phyloP scores from a whole-genome alignment of 2,888 invertebrate genomes.

The Rhingia campestris region DNA sequence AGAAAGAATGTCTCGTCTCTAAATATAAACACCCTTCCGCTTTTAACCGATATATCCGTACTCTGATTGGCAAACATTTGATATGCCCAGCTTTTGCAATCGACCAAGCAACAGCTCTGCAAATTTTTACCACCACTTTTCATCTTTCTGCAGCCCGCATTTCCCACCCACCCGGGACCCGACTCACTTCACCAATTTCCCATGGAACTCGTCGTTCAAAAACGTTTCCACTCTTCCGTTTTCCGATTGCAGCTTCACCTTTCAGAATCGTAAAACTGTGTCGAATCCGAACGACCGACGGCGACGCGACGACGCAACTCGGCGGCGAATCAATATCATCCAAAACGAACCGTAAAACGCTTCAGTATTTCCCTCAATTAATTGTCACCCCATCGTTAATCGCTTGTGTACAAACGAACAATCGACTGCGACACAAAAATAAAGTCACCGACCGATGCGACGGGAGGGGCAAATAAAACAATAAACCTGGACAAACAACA shows the following conservation, averaged over 20 bases:
- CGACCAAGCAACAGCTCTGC: too few species aligned
- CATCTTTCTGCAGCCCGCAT: neutral
- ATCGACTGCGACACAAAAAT: slow-evolving; percentile 42
- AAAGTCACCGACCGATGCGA: neutral
- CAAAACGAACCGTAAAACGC: slow-evolving; percentile 40
- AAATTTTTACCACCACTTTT: too few species aligned
- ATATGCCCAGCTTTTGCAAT: too few species aligned
- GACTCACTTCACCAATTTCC: neutral
- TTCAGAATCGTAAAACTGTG: slow-evolving; percentile 8
- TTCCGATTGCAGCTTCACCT: neutral
- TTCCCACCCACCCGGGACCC: neutral
- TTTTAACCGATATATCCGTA: too few species aligned
- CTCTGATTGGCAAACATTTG: too few species aligned
- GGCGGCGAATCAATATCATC: slow-evolving; percentile 23
- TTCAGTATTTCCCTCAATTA: slow-evolving; percentile 39
- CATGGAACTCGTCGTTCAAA: neutral
- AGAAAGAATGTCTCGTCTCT: too few species aligned
- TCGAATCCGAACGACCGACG: slow-evolving; percentile 16
- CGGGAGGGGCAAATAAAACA: slow-evolving; percentile 3
- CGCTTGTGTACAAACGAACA: slow-evolving; percentile 51
- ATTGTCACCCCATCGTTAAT: slow-evolving; percentile 53
- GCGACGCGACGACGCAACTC: too few species aligned
- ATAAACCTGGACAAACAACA: slow-evolving; percentile 2
- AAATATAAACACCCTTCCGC: too few species aligned
- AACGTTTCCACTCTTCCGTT: neutral